phyloP scores from a whole-genome alignment of 2,113 vertebrate species.

The Corapipo altera region DNA sequence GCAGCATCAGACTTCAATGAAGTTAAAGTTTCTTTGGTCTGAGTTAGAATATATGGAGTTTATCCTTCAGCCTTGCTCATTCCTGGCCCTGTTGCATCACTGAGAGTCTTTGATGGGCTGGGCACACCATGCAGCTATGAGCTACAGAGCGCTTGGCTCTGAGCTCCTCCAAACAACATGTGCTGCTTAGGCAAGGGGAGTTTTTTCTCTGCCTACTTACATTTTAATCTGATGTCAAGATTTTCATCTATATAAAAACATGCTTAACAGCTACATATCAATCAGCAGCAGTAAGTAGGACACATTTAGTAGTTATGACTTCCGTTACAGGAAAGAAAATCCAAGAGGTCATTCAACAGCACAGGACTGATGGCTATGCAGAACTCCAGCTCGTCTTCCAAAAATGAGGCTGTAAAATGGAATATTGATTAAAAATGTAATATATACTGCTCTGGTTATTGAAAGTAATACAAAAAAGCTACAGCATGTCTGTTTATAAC shows the following conservation, averaged over 20 bases:
- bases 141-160: neutral
- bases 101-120: neutral
- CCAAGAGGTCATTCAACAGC: neutral
- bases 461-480: slow-evolving; percentile 13
- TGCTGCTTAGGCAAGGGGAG: neutral
- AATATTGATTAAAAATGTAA: slow-evolving; percentile 54
- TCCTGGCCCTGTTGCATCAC: neutral
- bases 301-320: neutral
- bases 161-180: neutral
- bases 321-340: slow-evolving; percentile 2
- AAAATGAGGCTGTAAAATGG: slow-evolving; percentile 35
- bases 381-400: neutral
- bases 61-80: slow-evolving; percentile 32
- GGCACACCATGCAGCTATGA: neutral
- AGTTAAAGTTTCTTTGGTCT: slow-evolving; percentile 24
- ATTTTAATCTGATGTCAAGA: neutral
- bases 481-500: neutral
- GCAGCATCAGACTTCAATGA: neutral
- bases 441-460: neutral
- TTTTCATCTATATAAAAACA: neutral
- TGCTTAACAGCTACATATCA: slow-evolving; percentile 1
- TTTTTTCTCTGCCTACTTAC: neutral
- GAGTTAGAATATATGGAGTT: neutral
- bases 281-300: neutral
- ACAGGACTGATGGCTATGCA: neutral